Percentiles rank a stretch among this genome's conserved stretches.
These are phyloP conservation scores for Formica exsecta DNA, from an alignment of 1,140 invertebrate species.

Conservation along the genomic window DNA sequence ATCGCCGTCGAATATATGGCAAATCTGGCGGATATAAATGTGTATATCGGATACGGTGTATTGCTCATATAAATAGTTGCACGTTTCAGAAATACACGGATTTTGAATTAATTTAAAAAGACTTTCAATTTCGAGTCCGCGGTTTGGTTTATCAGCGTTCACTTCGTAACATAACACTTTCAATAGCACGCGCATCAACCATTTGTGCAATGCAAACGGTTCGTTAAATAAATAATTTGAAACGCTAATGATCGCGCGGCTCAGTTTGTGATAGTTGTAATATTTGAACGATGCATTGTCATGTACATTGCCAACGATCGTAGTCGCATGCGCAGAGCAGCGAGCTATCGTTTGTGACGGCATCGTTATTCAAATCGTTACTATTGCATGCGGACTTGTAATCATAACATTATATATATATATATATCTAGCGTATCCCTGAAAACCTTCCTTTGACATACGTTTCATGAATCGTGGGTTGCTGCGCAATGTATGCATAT, in stretches of 20 bases:
- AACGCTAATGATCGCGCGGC: conserved; percentile 49
- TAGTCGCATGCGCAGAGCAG: conserved; percentile 14
- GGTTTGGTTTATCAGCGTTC: conserved; percentile 12
- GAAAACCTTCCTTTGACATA: conserved; percentile 52
- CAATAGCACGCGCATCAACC: conserved; percentile 35
- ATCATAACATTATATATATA: conserved; percentile 47
- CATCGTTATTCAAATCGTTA: conserved; percentile 61
- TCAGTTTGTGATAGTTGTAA: conserved; percentile 48
- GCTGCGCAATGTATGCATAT: conserved; percentile 34
- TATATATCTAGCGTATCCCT: conserved; percentile 38
- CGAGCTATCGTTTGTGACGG: conserved; percentile 40
- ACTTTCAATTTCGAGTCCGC: conserved; percentile 29
- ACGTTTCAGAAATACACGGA: neutral
- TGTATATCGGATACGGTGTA: neutral
- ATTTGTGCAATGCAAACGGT: conserved; percentile 33
- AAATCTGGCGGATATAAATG: neutral
- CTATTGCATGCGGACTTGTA: conserved; percentile 50
- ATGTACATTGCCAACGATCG: conserved; percentile 29
- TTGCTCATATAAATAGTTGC: neutral
- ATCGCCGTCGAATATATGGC: neutral
- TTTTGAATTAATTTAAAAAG: neutral
- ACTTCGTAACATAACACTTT: conserved; percentile 25
- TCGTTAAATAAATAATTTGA: conserved; percentile 62
- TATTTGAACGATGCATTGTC: conserved; percentile 48
- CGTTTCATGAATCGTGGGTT: conserved; percentile 42